phyloP scores from a whole-genome alignment of 2,888 invertebrate genomes.

The Nomada fucata region DNA sequence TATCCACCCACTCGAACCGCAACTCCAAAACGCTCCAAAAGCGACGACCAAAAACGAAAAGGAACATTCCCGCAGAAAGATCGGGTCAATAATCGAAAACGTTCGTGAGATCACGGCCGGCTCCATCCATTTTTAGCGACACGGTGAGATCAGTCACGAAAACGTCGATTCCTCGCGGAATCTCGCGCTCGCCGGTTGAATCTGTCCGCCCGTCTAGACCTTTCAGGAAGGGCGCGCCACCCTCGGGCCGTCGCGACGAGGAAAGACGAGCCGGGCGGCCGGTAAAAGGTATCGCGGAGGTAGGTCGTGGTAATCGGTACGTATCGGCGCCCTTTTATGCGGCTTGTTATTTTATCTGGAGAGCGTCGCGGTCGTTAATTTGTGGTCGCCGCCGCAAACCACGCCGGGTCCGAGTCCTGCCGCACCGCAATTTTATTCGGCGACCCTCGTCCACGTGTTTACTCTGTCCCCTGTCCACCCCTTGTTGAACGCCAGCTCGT shows the following conservation, averaged over 20 bases:
- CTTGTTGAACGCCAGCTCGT: conserved; percentile 9
- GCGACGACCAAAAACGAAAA: too few species aligned
- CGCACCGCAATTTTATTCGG: conserved; percentile 68
- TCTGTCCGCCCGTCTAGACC: conserved; percentile 20
- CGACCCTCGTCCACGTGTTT: conserved; percentile 64
- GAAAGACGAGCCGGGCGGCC: not conserved
- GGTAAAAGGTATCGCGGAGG: conserved; percentile 62
- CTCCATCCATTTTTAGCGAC: conserved; percentile 27
- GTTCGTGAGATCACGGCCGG: not conserved
- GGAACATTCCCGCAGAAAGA: not conserved
- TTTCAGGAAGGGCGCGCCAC: conserved; percentile 63
- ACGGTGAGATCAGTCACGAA: not conserved
- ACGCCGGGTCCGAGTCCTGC: conserved; percentile 35
- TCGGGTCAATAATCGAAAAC: not conserved
- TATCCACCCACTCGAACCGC: too few species aligned
- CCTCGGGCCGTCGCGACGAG: conserved; percentile 17
- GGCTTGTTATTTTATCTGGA: conserved; percentile 74
- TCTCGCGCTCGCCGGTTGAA: conserved; percentile 16
- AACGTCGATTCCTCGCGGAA: not conserved
- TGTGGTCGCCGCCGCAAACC: conserved; percentile 66
- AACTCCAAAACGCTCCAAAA: too few species aligned
- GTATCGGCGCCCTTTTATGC: conserved; percentile 69
- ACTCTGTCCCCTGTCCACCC: conserved; percentile 26
- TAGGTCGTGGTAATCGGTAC: conserved; percentile 73
- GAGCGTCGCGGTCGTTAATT: conserved; percentile 74